A percentile compares a stretch with the other conserved stretches of the same genome.
These are phyloP conservation scores for Drosophila multiciliata DNA, from an alignment of 2,888 invertebrate genomes.

Conservation along the genomic window DNA sequence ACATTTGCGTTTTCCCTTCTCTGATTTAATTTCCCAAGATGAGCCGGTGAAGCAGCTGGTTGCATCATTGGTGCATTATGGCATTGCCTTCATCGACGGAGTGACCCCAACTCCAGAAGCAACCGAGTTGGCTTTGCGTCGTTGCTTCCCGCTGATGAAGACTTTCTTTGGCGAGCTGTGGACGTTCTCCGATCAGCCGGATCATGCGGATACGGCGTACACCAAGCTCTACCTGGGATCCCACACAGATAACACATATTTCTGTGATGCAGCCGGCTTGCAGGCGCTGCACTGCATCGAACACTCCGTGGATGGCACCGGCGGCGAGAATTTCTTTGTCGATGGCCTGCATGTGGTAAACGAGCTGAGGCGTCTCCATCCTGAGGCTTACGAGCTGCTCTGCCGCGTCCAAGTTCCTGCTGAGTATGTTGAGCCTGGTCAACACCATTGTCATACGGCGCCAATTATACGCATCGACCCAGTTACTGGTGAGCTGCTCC, in stretches of 20 bases:
- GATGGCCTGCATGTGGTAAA: slow-evolving; percentile 90
- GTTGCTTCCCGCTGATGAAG: slow-evolving; percentile 88
- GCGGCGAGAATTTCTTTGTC: slow-evolving; percentile 90
- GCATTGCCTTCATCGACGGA: slow-evolving; percentile 84
- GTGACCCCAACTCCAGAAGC: slow-evolving; percentile 81
- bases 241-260: slow-evolving; percentile 93
- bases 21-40: slow-evolving; percentile 82
- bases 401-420: slow-evolving; percentile 87
- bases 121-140: slow-evolving; percentile 86
- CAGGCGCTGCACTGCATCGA: slow-evolving; percentile 88
- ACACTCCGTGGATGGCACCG: slow-evolving; percentile 86
- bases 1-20: slow-evolving; percentile 83
- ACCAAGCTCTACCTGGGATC: slow-evolving; percentile 88
- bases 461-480: slow-evolving; percentile 87
- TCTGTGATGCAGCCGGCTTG: slow-evolving; percentile 89
- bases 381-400: slow-evolving; percentile 87
- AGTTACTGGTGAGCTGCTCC: slow-evolving; percentile 86
- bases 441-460: slow-evolving; percentile 87
- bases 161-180: slow-evolving; percentile 92
- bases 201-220: slow-evolving; percentile 91
- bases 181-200: slow-evolving; percentile 87
- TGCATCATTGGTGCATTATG: slow-evolving; percentile 82
- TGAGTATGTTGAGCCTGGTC: slow-evolving; percentile 88
- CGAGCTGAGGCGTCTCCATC: slow-evolving; percentile 86
- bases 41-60: slow-evolving; percentile 86